These are phyloP conservation scores for Ditula angustiorana DNA, from an alignment of 2,888 invertebrate genomes.

Conservation along the genomic window DNA sequence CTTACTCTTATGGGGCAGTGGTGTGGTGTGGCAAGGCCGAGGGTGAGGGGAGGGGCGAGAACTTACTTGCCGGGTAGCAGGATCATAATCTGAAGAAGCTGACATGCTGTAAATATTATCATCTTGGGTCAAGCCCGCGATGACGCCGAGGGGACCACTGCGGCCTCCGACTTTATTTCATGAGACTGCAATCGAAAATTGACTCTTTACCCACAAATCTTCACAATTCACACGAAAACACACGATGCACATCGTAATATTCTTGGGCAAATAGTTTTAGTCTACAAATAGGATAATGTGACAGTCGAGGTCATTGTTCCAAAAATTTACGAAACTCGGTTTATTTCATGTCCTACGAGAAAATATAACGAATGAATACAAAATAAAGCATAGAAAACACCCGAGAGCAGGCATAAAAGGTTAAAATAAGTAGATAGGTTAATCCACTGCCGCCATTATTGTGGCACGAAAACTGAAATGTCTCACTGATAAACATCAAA, in stretches of 20 bases:
- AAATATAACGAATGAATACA: constrained; percentile 68
- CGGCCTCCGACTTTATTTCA: constrained; percentile 80
- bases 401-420: constrained; percentile 55
- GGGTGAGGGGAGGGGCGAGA: constrained; percentile 46
- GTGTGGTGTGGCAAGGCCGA: constrained; percentile 26
- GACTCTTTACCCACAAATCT: constrained; percentile 73
- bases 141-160: constrained; percentile 79
- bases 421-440: constrained; percentile 79
- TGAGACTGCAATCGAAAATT: constrained; percentile 83
- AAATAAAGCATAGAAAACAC: constrained; percentile 55
- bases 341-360: constrained; percentile 69
- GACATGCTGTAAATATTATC: constrained; percentile 84
- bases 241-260: constrained; percentile 68
- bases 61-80: constrained; percentile 84
- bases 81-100: constrained; percentile 82
- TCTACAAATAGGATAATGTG: constrained; percentile 74
- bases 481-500: constrained; percentile 80
- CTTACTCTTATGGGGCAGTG: constrained; percentile 12
- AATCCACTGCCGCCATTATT: constrained; percentile 85
- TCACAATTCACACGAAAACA: constrained; percentile 63
- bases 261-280: constrained; percentile 80
- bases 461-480: constrained; percentile 82
- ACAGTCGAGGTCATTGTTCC: constrained; percentile 82
- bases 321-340: constrained; percentile 71
- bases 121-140: constrained; percentile 85